Evolutionary conservation across 2,888 invertebrate species (phyloP), one percentile per base, ranked within the genome.

Genomic region (Ariolimax columbianus): DNA sequence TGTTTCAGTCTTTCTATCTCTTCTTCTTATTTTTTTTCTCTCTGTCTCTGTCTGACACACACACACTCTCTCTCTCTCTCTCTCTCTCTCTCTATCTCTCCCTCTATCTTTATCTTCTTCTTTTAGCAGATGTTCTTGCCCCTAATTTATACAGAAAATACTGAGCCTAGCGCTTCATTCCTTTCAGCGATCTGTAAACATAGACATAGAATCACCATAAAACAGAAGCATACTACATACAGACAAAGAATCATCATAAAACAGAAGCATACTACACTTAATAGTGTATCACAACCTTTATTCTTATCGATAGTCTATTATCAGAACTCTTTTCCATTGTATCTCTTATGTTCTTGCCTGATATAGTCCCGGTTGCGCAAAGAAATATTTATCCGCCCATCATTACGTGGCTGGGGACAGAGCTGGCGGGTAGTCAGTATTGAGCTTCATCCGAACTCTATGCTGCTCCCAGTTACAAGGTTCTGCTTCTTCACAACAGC

Each of bases 71-170:
- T 47, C 7, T 47, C 47, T 47, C 7, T 47, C 47, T 47, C 7
- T 47, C 47, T 47, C n/a, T 77, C 30, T 77, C 51, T 77, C 51
- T 77, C 77, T 77, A n/a, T 77, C 77, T 77, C 23, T 77, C 77
- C 23, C 1, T 47, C 77, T 47, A 23, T 47, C 77, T 47, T 6
- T 47, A 23, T 51, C 17, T 75, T 47, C 47, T n/a, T n/a, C n/a
- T n/a, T n/a, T n/a, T n/a, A n/a, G n/a, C n/a, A n/a, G n/a, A n/a
- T n/a, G n/a, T n/a, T n/a, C n/a, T n/a, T n/a, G n/a, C n/a, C n/a
- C n/a, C n/a, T n/a, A n/a, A n/a, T n/a, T n/a, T n/a, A n/a, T n/a
- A n/a, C n/a, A n/a, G n/a, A n/a, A n/a, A n/a, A n/a, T n/a, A n/a
- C n/a, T n/a, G n/a, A n/a, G n/a, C n/a, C n/a, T n/a, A n/a, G n/a